Conservation (phyloP, 2,888 invertebrate genomes). For the Drosophila mimetica region DNA sequence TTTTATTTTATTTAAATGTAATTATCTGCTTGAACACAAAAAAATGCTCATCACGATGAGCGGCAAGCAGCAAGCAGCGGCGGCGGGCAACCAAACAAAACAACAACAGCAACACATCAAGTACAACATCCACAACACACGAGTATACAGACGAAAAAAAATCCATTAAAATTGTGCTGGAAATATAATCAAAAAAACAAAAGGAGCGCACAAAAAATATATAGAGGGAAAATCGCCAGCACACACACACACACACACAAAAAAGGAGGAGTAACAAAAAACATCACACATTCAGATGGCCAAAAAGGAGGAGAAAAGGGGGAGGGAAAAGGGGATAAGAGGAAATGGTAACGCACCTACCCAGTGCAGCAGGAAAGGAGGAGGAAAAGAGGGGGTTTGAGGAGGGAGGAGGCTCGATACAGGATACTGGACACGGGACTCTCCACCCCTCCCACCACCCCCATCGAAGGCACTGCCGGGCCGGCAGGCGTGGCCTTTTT, state of each 20-base stretch:
- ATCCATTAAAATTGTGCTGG: slow-evolving; percentile 71
- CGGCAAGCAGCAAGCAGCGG: slow-evolving; percentile 34
- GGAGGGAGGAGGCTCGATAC: slow-evolving; percentile 7
- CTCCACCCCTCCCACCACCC: neutral
- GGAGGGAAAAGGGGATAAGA: neutral
- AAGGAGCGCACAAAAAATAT: slow-evolving; percentile 38
- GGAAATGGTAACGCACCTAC: slow-evolving; percentile 5
- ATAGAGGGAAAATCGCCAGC: slow-evolving; percentile 46
- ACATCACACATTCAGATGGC: slow-evolving; percentile 10
- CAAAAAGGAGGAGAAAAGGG: neutral
- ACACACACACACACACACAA: slow-evolving; percentile 4
- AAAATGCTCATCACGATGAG: slow-evolving; percentile 81
- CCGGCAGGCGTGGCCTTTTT: slow-evolving; percentile 82
- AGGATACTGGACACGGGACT: neutral
- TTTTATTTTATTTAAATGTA: slow-evolving; percentile 85
- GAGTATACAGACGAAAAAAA: slow-evolving; percentile 48
- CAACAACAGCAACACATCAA: slow-evolving; percentile 51
- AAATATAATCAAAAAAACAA: slow-evolving; percentile 59
- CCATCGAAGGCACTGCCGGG: neutral
- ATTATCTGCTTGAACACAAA: slow-evolving; percentile 83
- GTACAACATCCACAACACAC: slow-evolving; percentile 26
- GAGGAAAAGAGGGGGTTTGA: slow-evolving; percentile 9
- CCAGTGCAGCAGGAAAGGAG: slow-evolving; percentile 3
- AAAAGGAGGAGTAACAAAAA: slow-evolving; percentile 15
- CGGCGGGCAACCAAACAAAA: slow-evolving; percentile 20